Percentiles rank a stretch among this genome's conserved stretches.
Evolutionary conservation across 2,888 invertebrate species (phyloP).

Genomic region (Neuroscelio doddi): DNA sequence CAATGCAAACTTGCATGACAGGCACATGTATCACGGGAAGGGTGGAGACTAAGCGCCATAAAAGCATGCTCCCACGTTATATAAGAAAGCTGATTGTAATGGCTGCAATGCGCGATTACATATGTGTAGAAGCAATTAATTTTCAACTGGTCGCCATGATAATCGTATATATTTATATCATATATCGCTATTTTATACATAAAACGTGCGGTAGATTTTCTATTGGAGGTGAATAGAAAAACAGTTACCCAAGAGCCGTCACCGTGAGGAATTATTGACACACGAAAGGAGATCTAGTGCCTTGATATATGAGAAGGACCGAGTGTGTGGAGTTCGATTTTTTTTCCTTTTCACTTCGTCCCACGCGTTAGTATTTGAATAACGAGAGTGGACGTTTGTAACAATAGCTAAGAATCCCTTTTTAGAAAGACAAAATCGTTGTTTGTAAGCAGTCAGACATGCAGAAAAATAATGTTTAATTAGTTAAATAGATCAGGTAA

Average conservation of each 20-base stretch:
- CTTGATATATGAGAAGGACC: slow-evolving; percentile 34
- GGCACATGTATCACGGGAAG: slow-evolving; percentile 22
- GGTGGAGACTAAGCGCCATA: slow-evolving; percentile 10
- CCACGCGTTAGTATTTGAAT: slow-evolving; percentile 35
- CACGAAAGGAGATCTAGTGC: slow-evolving; percentile 29
- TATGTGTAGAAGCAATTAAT: slow-evolving; percentile 37
- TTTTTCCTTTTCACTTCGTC: slow-evolving; percentile 42
- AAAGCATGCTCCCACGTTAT: not conserved
- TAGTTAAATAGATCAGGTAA: too few relatives aligned
- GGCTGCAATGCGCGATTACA: slow-evolving; percentile 26
- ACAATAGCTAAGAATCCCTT: slow-evolving; percentile 32
- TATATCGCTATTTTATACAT: slow-evolving; percentile 5
- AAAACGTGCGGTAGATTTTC: slow-evolving; percentile 5
- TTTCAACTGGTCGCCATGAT: slow-evolving; percentile 23
- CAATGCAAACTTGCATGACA: slow-evolving; percentile 33
- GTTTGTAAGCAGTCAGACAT: not conserved
- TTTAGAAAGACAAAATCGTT: slow-evolving; percentile 24
- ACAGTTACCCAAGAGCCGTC: slow-evolving; percentile 27
- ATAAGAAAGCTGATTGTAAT: slow-evolving; percentile 32
- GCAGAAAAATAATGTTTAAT: slow-evolving; percentile 13
- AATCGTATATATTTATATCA: slow-evolving; percentile 25
- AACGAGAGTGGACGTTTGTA: slow-evolving; percentile 26
- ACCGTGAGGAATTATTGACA: slow-evolving; percentile 24
- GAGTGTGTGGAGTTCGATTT: too few relatives aligned
- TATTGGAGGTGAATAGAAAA: slow-evolving; percentile 18